A percentile compares a stretch with the other conserved stretches of the same genome.
Evolutionary conservation across 2,113 vertebrate species (phyloP).

Genomic region (Stictonetta naevosa): DNA sequence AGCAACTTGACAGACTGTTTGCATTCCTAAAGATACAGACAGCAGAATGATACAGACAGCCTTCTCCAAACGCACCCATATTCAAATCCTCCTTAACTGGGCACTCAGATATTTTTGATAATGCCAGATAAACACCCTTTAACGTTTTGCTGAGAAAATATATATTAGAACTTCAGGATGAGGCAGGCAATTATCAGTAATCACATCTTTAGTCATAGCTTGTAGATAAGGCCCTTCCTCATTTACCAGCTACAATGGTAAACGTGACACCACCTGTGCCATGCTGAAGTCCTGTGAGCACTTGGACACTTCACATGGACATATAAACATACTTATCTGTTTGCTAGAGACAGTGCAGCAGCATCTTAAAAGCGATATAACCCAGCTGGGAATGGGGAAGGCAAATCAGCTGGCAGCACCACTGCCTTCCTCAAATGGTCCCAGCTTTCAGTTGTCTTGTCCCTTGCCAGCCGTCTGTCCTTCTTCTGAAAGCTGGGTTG

Average conservation of each 20-base stretch:
- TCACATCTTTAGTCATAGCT: not conserved
- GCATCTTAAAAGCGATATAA: not conserved
- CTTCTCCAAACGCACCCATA: not conserved
- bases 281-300: not conserved
- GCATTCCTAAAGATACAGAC: not conserved
- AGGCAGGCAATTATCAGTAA: not conserved
- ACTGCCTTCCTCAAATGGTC: not conserved
- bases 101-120: not conserved
- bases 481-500: not conserved
- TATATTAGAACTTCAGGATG: not conserved
- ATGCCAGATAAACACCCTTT: not conserved
- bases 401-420: slow-evolving; percentile 5
- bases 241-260: not conserved
- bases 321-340: not conserved
- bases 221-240: not conserved
- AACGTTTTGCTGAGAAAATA: not conserved
- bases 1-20: not conserved
- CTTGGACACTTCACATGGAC: not conserved
- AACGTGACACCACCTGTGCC: not conserved
- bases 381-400: not conserved
- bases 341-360: not conserved
- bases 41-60: not conserved
- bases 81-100: not conserved
- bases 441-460: slow-evolving; percentile 38
- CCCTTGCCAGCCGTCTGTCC: slow-evolving; percentile 8